Conservation (phyloP, 2,113 vertebrate species). For the Tyrannus savana region DNA sequence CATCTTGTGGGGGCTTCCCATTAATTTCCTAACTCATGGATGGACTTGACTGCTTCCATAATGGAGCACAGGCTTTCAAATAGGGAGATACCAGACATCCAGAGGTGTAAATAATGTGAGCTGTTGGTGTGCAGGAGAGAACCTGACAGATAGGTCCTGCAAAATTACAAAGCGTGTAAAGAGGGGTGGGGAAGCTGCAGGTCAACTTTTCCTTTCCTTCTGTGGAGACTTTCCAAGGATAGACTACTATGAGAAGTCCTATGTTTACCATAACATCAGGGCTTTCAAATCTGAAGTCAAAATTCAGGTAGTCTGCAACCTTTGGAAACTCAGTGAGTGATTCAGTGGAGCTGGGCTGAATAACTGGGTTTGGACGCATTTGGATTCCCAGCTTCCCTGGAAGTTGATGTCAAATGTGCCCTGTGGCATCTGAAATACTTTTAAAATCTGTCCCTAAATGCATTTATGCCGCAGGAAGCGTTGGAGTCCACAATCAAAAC, state of each 20-base stretch:
- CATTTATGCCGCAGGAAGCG: background rate
- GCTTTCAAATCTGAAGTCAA: background rate
- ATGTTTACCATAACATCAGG: rapidly evolving
- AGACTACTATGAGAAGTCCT: background rate
- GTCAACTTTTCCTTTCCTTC: background rate
- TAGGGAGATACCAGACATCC: background rate
- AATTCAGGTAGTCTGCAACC: background rate
- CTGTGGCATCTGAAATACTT: conserved; percentile 14
- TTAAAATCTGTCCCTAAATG: background rate
- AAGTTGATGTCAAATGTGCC: background rate
- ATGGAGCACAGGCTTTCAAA: background rate
- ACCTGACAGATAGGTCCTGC: background rate
- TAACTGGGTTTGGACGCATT: background rate
- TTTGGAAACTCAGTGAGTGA: background rate
- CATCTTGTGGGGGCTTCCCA: background rate
- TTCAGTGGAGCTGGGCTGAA: background rate
- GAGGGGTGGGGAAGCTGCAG: background rate
- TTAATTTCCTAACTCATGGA: background rate
- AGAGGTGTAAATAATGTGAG: background rate
- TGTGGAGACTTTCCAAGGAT: background rate
- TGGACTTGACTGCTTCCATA: background rate
- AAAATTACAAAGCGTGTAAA: background rate
- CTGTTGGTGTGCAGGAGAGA: background rate
- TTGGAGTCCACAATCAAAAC: background rate
- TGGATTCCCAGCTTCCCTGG: background rate